These are phyloP conservation scores for Cheilosia vulpina DNA, from an alignment of 2,888 invertebrate genomes.

Conservation along the genomic window DNA sequence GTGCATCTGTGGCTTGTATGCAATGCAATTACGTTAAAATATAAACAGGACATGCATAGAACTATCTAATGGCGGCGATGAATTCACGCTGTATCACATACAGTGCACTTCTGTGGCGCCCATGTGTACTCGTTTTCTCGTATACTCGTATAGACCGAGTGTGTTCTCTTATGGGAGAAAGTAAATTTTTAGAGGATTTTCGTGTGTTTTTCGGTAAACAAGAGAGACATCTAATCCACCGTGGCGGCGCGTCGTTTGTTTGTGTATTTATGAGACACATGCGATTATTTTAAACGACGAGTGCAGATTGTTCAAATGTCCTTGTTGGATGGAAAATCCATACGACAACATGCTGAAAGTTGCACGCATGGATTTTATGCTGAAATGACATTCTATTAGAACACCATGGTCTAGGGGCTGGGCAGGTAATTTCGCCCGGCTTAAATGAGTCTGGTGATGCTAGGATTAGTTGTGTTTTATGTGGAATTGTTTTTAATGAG, in stretches of 20 bases:
- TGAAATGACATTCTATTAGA: no score
- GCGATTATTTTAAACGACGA: constrained; percentile 27
- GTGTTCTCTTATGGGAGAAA: constrained; percentile 11
- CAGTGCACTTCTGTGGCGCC: not conserved
- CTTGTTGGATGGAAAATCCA: constrained; percentile 9
- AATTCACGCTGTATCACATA: constrained; percentile 10
- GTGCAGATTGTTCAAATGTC: not conserved
- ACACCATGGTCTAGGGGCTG: no score
- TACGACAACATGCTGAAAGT: not conserved
- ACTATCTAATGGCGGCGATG: constrained; percentile 5
- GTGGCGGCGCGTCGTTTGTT: constrained; percentile 38
- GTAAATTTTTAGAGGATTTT: constrained; percentile 33
- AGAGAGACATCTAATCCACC: constrained; percentile 57
- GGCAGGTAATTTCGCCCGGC: no score
- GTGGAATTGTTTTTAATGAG: no score
- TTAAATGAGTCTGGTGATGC: no score
- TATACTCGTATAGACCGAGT: not conserved
- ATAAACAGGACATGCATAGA: constrained; percentile 26
- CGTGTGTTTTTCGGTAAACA: constrained; percentile 50
- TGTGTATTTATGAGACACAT: constrained; percentile 15
- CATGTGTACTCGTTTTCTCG: not conserved
- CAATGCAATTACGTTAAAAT: constrained; percentile 63
- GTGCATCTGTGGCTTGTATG: not conserved
- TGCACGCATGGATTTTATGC: not conserved
- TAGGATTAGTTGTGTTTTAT: no score